These are phyloP conservation scores for Sarcophaga variegata DNA, from an alignment of 2,888 invertebrate species.

Conservation along the genomic window DNA sequence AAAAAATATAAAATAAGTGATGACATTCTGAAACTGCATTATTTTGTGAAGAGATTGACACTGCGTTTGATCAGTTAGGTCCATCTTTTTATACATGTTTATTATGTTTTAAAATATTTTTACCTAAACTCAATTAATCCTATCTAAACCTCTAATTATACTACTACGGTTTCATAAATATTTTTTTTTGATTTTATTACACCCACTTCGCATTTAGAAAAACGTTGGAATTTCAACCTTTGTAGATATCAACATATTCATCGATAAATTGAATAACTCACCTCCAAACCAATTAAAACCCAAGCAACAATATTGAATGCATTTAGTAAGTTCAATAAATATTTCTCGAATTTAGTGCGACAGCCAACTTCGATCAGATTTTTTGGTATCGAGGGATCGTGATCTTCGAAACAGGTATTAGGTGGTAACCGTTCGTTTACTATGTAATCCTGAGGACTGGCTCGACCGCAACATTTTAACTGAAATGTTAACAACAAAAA, in stretches of 20 bases:
- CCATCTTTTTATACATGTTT: neutral
- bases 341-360: slow-evolving; percentile 75
- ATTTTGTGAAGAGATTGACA: no score
- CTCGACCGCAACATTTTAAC: slow-evolving; percentile 79
- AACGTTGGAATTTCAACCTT: no score
- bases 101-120: neutral
- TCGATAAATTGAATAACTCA: slow-evolving; percentile 42
- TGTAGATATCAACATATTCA: no score
- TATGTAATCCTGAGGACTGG: slow-evolving; percentile 78
- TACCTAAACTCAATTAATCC: no score
- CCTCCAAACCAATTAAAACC: slow-evolving; percentile 75
- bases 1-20: no score
- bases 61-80: no score
- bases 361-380: slow-evolving; percentile 77
- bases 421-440: slow-evolving; percentile 77
- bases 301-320: slow-evolving; percentile 75
- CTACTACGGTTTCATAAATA: no score
- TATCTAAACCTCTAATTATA: no score
- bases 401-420: slow-evolving; percentile 75
- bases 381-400: slow-evolving; percentile 73
- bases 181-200: no score
- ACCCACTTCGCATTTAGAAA: no score
- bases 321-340: slow-evolving; percentile 74
- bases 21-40: no score
- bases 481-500: slow-evolving; percentile 46